Conservation (phyloP, 1,140 invertebrate species). For the Sinonovacula constricta region DNA sequence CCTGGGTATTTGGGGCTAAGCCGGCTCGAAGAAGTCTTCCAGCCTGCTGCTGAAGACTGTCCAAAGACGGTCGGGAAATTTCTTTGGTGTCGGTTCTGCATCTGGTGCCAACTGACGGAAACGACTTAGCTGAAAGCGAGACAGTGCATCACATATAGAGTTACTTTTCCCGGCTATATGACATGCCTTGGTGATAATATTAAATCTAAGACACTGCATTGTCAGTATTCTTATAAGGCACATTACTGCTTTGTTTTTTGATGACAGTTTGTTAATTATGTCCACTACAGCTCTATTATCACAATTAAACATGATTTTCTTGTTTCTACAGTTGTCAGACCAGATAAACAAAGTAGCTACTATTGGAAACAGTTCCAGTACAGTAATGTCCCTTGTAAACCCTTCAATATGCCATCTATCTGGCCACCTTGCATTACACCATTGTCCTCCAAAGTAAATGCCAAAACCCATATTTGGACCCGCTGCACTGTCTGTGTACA, state of each 20-base stretch:
- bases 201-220: constrained; percentile 22
- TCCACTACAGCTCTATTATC: constrained; percentile 44
- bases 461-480: constrained; percentile 23
- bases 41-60: constrained; percentile 9
- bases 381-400: constrained; percentile 41
- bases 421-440: constrained; percentile 48
- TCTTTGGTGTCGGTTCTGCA: background rate
- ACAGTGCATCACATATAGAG: constrained; percentile 46
- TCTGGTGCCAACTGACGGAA: constrained; percentile 34
- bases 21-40: background rate
- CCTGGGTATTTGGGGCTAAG: constrained; percentile 8
- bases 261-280: constrained; percentile 44
- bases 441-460: constrained; percentile 42
- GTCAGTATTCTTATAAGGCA: constrained; percentile 16
- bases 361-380: constrained; percentile 52
- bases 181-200: constrained; percentile 46
- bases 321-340: constrained; percentile 25
- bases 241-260: constrained; percentile 30
- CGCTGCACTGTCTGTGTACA: constrained; percentile 42
- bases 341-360: constrained; percentile 31
- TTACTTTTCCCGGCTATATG: constrained; percentile 40
- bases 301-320: constrained; percentile 32
- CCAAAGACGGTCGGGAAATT: constrained; percentile 34
- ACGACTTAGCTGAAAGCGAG: constrained; percentile 45
- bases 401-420: constrained; percentile 16